These are phyloP conservation scores for Laticauda colubrina DNA, from an alignment of 2,113 vertebrate genomes.

Conservation along the genomic window DNA sequence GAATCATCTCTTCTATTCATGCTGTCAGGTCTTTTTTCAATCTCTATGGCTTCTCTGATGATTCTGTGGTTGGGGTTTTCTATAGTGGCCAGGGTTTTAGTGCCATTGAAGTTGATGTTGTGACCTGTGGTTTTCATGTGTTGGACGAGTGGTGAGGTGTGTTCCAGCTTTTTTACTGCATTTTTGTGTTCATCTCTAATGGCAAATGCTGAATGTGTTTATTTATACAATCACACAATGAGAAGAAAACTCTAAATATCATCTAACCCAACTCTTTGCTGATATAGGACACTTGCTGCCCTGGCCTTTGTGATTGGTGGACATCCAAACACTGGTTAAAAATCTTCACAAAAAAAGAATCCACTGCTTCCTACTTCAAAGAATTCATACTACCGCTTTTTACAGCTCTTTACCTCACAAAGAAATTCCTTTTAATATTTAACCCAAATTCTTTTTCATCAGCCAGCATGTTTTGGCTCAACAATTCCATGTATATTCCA, in stretches of 20 bases:
- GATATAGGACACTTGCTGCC: neutral
- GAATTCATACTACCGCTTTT: neutral
- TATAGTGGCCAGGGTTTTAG: too few species aligned
- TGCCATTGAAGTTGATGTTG: too few species aligned
- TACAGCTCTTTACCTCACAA: neutral
- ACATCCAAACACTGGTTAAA: neutral
- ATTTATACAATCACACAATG: neutral
- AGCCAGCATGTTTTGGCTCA: neutral
- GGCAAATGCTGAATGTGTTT: neutral
- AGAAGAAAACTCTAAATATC: neutral
- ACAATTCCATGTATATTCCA: neutral
- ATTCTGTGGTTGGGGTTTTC: too few species aligned
- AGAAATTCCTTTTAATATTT: neutral
- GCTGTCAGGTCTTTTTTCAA: too few species aligned
- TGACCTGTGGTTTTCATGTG: too few species aligned
- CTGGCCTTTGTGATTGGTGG: neutral
- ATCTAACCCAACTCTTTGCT: neutral
- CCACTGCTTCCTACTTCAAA: neutral
- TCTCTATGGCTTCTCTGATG: too few species aligned
- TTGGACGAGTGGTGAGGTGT: too few species aligned
- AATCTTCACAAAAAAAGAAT: neutral
- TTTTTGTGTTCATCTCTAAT: too few species aligned
- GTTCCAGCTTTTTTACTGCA: too few species aligned
- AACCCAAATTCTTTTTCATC: neutral
- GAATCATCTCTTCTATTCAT: too few species aligned